These are phyloP conservation scores for Altica lythri DNA, from an alignment of 2,888 invertebrate species.

Conservation along the genomic window DNA sequence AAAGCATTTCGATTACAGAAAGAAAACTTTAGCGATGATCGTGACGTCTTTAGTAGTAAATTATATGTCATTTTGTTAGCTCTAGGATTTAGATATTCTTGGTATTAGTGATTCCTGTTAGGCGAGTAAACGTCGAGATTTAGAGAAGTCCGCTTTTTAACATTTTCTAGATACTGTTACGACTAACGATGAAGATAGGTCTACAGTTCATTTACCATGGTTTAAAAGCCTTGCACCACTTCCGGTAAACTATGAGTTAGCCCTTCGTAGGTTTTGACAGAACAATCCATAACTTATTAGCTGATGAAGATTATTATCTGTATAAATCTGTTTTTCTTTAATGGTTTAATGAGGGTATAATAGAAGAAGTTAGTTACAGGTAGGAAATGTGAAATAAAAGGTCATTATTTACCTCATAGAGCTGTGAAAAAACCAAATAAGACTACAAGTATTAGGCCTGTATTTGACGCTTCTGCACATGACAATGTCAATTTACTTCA, in stretches of 20 bases:
- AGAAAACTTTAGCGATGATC: neutral
- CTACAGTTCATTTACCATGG: conserved; percentile 42
- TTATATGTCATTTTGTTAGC: neutral
- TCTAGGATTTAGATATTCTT: conserved; percentile 43
- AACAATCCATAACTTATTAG: neutral
- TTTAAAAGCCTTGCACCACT: conserved; percentile 35
- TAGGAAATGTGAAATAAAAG: too few species aligned
- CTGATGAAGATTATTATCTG: neutral
- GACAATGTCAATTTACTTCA: neutral
- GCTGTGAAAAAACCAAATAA: conserved; percentile 29
- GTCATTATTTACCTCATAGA: conserved; percentile 20
- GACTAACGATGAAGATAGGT: conserved; percentile 36
- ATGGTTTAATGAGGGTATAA: conserved; percentile 15
- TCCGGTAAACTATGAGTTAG: conserved; percentile 11
- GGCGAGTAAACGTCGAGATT: neutral
- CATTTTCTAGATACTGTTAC: conserved; percentile 34
- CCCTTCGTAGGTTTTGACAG: conserved; percentile 2
- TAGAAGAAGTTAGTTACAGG: conserved; percentile 6
- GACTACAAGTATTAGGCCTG: conserved; percentile 9
- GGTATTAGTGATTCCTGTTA: conserved; percentile 41
- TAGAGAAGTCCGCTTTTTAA: conserved; percentile 16
- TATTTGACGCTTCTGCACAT: neutral
- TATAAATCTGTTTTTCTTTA: conserved; percentile 12
- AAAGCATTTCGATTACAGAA: neutral
- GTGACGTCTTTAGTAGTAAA: neutral